These are phyloP conservation scores for Zaprionus lachaisei DNA, from an alignment of 1,140 invertebrate genomes.

Conservation along the genomic window DNA sequence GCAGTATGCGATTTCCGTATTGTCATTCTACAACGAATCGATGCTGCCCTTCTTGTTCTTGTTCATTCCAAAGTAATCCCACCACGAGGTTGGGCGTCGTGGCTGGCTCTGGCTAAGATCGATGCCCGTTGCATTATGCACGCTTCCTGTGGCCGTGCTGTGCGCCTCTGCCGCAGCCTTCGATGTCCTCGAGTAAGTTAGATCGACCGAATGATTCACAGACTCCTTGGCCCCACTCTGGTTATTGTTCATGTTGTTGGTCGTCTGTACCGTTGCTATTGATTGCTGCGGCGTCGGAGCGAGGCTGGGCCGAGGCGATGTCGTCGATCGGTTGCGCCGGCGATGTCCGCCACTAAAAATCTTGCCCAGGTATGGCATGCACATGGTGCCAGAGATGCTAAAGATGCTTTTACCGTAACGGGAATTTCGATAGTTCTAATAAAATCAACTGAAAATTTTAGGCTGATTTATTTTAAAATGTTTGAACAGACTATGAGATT, in stretches of 20 bases:
- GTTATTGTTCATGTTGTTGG: neutral
- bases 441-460: constrained; percentile 5
- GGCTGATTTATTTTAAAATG: neutral
- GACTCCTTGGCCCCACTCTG: neutral
- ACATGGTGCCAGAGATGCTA: constrained; percentile 33
- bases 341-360: constrained; percentile 38
- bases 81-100: constrained; percentile 31
- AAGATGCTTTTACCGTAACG: neutral
- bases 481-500: neutral
- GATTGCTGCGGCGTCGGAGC: constrained; percentile 37
- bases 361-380: constrained; percentile 52
- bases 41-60: constrained; percentile 46
- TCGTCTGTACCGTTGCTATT: constrained; percentile 28
- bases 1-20: constrained; percentile 7
- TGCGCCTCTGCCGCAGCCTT: neutral
- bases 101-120: neutral
- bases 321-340: constrained; percentile 15
- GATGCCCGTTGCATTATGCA: neutral
- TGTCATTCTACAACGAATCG: constrained; percentile 19
- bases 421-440: constrained; percentile 1
- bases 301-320: constrained; percentile 32
- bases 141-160: neutral
- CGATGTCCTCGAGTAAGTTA: neutral
- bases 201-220: neutral
- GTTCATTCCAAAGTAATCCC: constrained; percentile 53